Evolutionary conservation across 2,113 vertebrate species (phyloP).

Genomic region (Perccottus glenii): DNA sequence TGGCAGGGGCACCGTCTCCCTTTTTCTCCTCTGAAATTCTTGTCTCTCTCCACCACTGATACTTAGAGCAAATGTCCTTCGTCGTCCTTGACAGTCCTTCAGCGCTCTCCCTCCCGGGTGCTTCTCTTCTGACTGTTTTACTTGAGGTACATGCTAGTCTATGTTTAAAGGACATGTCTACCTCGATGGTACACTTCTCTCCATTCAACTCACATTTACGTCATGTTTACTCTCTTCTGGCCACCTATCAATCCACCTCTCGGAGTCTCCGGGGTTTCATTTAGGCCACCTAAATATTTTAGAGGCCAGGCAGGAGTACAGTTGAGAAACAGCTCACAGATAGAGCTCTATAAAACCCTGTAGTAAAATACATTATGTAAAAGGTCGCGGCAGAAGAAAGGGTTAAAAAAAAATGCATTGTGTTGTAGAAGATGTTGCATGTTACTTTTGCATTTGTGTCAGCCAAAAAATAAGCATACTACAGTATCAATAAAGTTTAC

Average conservation of each 20-base stretch:
- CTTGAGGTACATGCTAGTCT: conserved; percentile 17
- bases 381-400: conserved; percentile 26
- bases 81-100: conserved; percentile 52
- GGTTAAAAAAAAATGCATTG: not conserved
- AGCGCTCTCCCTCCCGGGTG: not conserved
- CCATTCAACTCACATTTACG: not conserved
- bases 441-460: too few species aligned
- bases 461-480: too few species aligned
- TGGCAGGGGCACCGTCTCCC: conserved; percentile 6
- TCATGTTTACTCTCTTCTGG: conserved; percentile 21
- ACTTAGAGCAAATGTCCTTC: conserved; percentile 37
- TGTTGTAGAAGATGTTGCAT: not conserved
- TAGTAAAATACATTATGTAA: conserved; percentile 34
- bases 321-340: conserved; percentile 8
- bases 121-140: conserved; percentile 23
- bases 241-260: conserved; percentile 20
- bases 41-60: conserved; percentile 18
- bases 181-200: conserved; percentile 15
- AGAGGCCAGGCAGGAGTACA: conserved; percentile 24
- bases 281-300: conserved; percentile 48
- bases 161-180: conserved; percentile 15
- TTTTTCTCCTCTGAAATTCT: conserved; percentile 3
- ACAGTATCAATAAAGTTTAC: too few species aligned
- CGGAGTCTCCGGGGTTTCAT: conserved; percentile 19
- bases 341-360: conserved; percentile 6